phyloP scores from a whole-genome alignment of 2,888 invertebrate species.

The Lapara coniferarum region DNA sequence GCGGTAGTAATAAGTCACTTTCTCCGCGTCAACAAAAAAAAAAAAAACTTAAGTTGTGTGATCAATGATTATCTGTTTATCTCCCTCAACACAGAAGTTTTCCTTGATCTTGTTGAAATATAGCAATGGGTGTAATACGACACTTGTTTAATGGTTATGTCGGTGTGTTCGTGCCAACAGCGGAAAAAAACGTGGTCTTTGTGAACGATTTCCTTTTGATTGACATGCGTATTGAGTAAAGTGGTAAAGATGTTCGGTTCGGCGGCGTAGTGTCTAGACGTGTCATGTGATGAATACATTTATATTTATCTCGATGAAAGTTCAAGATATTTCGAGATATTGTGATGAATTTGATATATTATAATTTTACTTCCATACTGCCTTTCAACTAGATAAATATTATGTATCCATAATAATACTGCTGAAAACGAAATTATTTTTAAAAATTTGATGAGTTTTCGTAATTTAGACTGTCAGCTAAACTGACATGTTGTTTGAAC shows the following conservation, averaged over 20 bases:
- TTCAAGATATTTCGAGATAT: neutral
- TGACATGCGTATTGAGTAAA: constrained; percentile 37
- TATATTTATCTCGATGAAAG: constrained; percentile 21
- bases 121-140: constrained; percentile 35
- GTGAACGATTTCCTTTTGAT: constrained; percentile 49
- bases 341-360: neutral
- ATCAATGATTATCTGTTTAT: constrained; percentile 20
- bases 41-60: constrained; percentile 8
- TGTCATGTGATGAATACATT: constrained; percentile 34
- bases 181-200: constrained; percentile 51
- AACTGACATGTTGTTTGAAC: neutral
- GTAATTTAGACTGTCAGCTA: neutral
- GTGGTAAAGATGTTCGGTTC: constrained; percentile 34
- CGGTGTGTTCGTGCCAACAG: constrained; percentile 55
- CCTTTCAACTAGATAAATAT: too few species aligned
- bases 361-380: neutral
- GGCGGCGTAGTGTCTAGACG: constrained; percentile 40
- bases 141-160: constrained; percentile 41
- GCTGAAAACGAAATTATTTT: neutral
- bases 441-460: neutral
- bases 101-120: constrained; percentile 27
- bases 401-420: neutral
- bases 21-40: too few species aligned
- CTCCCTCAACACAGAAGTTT: constrained; percentile 15
- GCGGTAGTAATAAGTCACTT: too few species aligned